Conservation (phyloP, 2,113 vertebrate genomes). For the Oenanthe oenanthe region DNA sequence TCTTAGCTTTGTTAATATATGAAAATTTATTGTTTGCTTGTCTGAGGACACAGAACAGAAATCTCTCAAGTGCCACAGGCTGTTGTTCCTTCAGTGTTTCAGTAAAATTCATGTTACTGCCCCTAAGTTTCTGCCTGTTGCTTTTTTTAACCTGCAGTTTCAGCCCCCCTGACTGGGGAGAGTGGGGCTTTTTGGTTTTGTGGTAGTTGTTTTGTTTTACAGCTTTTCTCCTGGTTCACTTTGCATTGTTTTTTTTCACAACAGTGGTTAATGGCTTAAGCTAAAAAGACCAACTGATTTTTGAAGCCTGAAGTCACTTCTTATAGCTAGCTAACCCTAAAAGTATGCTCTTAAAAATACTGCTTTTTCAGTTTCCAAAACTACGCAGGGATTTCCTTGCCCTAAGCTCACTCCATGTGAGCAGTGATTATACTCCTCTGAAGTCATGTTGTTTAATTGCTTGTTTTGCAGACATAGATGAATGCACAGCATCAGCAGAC, state of each 20-base stretch:
- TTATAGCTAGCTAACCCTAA: background rate
- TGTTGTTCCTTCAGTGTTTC: background rate
- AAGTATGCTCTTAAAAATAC: background rate
- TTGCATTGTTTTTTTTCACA: background rate
- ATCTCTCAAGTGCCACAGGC: background rate
- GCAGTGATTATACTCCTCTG: background rate
- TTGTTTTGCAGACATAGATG: constrained; percentile 85
- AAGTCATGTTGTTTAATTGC: background rate
- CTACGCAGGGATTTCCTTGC: background rate
- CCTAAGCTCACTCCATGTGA: background rate
- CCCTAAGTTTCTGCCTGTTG: background rate
- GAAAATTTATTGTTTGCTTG: background rate
- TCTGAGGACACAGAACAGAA: background rate
- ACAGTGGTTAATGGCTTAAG: background rate
- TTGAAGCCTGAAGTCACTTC: background rate
- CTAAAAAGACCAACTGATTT: background rate
- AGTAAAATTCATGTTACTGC: background rate
- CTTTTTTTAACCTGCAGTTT: background rate
- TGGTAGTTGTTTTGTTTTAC: background rate
- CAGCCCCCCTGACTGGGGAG: background rate
- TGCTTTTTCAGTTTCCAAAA: background rate
- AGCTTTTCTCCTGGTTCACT: background rate
- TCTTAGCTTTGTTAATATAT: background rate
- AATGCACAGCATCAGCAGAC: constrained; percentile 75
- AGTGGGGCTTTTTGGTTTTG: background rate